Evolutionary conservation across 2,888 invertebrate species (phyloP).

Genomic region (Stenchaetothrips biformis): DNA sequence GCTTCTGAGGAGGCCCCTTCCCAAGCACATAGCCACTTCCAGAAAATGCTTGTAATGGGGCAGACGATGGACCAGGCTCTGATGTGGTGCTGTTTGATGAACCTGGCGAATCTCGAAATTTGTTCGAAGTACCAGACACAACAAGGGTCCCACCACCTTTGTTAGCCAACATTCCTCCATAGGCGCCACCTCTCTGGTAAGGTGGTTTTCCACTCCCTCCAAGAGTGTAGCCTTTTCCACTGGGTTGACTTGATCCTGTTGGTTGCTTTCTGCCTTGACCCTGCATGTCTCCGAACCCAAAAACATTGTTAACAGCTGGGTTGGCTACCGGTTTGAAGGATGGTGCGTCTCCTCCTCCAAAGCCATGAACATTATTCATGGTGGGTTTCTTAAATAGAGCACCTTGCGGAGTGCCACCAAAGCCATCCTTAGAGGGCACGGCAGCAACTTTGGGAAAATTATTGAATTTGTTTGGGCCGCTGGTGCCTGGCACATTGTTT

Average conservation of each 20-base stretch:
- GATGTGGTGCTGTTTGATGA: constrained; percentile 30
- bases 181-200: not conserved
- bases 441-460: not conserved
- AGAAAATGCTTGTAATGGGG: constrained; percentile 35
- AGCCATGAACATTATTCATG: constrained; percentile 22
- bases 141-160: constrained; percentile 39
- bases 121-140: constrained; percentile 31
- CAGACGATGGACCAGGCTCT: not conserved
- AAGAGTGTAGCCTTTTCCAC: not conserved
- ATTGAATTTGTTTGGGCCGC: not conserved
- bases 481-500: not conserved
- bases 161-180: constrained; percentile 34
- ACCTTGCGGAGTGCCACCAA: not conserved
- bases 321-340: constrained; percentile 37
- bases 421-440: constrained; percentile 21
- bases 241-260: not conserved
- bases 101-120: constrained; percentile 32
- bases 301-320: constrained; percentile 32
- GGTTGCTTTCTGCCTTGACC: constrained; percentile 40
- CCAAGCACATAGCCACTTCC: constrained; percentile 38
- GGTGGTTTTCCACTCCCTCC: not conserved
- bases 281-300: constrained; percentile 41
- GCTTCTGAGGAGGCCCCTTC: constrained; percentile 26
- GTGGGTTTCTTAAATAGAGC: not conserved
- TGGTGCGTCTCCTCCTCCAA: constrained; percentile 9